Conservation (phyloP, 2,797 vertebrate genomes). For the Hirundo rustica region DNA sequence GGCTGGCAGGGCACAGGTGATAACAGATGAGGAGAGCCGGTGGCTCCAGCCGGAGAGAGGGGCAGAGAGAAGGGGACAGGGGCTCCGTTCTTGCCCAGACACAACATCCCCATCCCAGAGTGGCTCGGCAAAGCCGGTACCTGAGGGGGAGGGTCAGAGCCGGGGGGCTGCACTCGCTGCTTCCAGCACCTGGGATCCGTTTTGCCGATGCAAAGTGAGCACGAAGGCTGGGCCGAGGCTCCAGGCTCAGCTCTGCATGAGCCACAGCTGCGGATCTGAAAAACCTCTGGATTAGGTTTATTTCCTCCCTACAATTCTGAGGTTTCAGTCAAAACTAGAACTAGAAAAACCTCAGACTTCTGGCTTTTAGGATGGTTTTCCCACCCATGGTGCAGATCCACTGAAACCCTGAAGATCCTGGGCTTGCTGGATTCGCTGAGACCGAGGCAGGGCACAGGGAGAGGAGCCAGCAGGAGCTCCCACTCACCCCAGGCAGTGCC, state of each 20-base stretch:
- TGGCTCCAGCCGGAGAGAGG: background rate
- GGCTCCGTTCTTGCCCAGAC: rapidly evolving
- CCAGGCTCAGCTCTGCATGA: background rate
- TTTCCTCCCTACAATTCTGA: background rate
- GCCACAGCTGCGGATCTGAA: background rate
- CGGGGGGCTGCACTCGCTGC: rapidly evolving
- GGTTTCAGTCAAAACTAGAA: background rate
- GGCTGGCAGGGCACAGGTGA: background rate
- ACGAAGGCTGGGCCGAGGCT: background rate
- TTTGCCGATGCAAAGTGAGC: background rate
- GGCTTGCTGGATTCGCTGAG: background rate
- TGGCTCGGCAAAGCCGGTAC: rapidly evolving
- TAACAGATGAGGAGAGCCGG: background rate
- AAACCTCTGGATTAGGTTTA: background rate
- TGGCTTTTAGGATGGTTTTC: background rate
- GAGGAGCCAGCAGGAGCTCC: background rate
- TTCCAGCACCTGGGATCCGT: background rate
- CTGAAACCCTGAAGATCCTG: background rate
- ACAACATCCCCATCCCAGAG: background rate
- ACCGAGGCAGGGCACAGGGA: rapidly evolving
- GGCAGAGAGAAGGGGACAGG: background rate
- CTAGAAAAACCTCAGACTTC: background rate
- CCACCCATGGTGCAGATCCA: background rate
- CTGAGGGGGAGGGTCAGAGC: background rate
- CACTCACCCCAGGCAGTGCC: background rate